Conservation (phyloP, 35 echinoderm and acorn worm species). For the Hemicentrotus pulcherrimus region DNA sequence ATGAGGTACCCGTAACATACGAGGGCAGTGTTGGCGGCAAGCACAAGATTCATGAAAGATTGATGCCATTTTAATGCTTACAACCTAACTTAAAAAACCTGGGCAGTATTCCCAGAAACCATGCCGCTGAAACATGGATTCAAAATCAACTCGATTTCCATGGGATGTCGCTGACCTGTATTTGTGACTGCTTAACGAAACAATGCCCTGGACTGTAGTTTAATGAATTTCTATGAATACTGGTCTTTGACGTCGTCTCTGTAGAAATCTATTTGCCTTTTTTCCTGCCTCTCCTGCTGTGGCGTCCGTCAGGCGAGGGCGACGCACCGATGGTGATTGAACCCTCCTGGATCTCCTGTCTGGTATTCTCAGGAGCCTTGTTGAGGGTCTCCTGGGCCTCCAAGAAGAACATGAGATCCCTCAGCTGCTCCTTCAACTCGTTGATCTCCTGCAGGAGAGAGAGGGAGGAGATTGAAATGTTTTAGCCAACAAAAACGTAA, state of each 20-base stretch:
- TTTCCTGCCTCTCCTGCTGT: constrained; percentile 72
- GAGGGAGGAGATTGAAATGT: neutral
- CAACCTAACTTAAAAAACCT: too few species aligned
- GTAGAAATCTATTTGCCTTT: constrained; percentile 61
- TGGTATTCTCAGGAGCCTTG: constrained; percentile 73
- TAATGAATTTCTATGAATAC: neutral
- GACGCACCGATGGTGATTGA: constrained; percentile 79
- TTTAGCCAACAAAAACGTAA: too few species aligned
- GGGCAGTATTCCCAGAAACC: too few species aligned
- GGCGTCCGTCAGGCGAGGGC: constrained; percentile 57
- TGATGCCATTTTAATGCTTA: too few species aligned
- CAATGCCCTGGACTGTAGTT: too few species aligned
- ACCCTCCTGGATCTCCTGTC: constrained; percentile 95
- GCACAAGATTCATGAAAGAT: too few species aligned
- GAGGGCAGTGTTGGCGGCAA: too few species aligned
- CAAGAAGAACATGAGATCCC: constrained; percentile 93
- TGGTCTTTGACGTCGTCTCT: neutral
- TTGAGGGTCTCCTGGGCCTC: constrained; percentile 88
- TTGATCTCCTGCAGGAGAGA: constrained; percentile 72
- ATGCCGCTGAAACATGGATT: too few species aligned
- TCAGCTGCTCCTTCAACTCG: constrained; percentile 87
- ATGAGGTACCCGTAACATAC: too few species aligned
- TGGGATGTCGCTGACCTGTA: too few species aligned
- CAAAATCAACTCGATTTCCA: too few species aligned
- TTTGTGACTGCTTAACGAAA: too few species aligned